Base-by-base conservation (phyloP, 2,888 invertebrate genomes). In the Pollenia angustigena region DNA sequence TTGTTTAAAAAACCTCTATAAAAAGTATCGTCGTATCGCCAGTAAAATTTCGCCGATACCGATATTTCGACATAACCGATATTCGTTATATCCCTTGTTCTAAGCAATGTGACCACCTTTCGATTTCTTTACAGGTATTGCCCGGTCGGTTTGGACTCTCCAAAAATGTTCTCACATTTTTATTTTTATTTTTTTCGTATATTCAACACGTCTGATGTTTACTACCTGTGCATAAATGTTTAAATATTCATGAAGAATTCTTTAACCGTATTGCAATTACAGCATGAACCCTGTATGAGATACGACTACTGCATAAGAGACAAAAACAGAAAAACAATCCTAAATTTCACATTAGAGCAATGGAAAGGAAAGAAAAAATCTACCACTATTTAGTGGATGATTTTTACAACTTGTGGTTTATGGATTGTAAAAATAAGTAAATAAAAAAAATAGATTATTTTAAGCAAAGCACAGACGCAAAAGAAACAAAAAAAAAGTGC, bases 181-280 rank as follows among this genome's bases (percentile, higher is more conserved):
- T 14, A n/a, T 48, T 66, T 80, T 32, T 46, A 23, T 42, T n/a
- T n/a, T n/a, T n/a, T 66, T 40, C 14, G 50, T 18, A 7, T 68
- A 23, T 16, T 58, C 71, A 75, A 66, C 64, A 79, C 83, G 71
- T 76, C 79, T 83, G 79, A 50, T 75, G 69, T 82, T 75, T 82
- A 86, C 74, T 79, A 66, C 81, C 85, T 79, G 60, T 44, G 56
- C 54, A 23, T 2, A 75, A 82, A 75, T 64, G 69, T 81, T 86
- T 86, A 86, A 86, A 83, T 86, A 86, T 86, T 86, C 83, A 86
- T 83, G 80, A 86, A 72, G 52, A 75, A 72, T 66, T 83, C 72
- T 66, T 54, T 52, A 80, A 79, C 60, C 76, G 80, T 72, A 66
- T 80, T 83, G 83, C 85, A 82, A 71, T 82, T 85, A 85, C 74